Evolutionary conservation across 2,797 vertebrate genomes (phyloP).

Genomic region (Furcifer pardalis): DNA sequence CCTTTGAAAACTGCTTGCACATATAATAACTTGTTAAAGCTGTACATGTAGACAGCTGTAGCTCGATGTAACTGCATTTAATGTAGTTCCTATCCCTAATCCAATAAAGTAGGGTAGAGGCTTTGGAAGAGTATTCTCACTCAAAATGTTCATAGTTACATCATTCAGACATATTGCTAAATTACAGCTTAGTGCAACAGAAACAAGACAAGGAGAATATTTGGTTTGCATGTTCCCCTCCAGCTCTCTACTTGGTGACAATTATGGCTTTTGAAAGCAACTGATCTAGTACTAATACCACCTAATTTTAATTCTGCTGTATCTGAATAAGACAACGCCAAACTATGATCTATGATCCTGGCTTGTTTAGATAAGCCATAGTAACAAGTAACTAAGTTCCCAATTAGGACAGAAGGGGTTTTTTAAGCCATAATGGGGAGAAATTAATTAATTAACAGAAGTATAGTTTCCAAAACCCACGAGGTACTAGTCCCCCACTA

Average conservation of each 20-base stretch:
- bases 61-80: background rate
- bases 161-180: background rate
- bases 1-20: background rate
- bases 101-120: background rate
- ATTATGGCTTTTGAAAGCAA: too few species aligned
- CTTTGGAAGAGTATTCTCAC: background rate
- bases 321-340: background rate
- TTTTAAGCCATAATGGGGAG: too few species aligned
- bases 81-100: background rate
- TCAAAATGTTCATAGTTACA: background rate
- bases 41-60: background rate
- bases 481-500: too few species aligned
- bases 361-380: background rate
- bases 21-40: too few species aligned
- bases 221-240: background rate
- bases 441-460: too few species aligned
- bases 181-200: too few species aligned
- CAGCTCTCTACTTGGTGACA: too few species aligned
- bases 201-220: background rate
- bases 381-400: background rate
- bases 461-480: too few species aligned
- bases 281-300: background rate
- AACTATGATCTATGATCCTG: background rate
- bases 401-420: background rate
- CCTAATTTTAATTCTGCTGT: background rate